Conservation (phyloP, 2,797 vertebrate species). For the Etheostoma nigrum region DNA sequence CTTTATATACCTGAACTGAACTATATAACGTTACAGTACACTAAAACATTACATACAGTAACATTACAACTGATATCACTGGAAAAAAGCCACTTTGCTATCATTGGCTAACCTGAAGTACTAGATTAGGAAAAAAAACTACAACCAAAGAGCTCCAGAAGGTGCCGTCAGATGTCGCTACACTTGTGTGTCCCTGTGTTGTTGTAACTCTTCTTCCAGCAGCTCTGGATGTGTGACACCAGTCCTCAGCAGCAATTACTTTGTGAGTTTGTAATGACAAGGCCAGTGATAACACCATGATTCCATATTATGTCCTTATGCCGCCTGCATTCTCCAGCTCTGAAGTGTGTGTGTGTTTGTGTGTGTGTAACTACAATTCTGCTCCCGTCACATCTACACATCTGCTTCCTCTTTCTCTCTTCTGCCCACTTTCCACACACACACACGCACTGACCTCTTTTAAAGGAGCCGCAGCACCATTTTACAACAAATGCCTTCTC, state of each 20-base stretch:
- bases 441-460: too few relatives aligned
- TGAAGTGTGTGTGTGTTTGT: background rate
- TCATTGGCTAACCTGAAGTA: background rate
- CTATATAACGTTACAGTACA: background rate
- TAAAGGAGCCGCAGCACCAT: too few relatives aligned
- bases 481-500: too few relatives aligned
- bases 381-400: too few relatives aligned
- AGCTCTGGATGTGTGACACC: constrained; percentile 27
- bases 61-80: background rate
- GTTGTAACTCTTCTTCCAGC: constrained; percentile 19
- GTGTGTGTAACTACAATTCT: too few relatives aligned
- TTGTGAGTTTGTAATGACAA: constrained; percentile 41
- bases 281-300: constrained; percentile 28
- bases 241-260: constrained; percentile 37
- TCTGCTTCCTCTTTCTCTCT: too few relatives aligned
- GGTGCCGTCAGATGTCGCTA: constrained; percentile 1
- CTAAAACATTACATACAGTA: too few relatives aligned
- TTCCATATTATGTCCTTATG: constrained; percentile 28
- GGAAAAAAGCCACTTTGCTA: background rate
- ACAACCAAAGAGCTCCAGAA: background rate
- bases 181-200: background rate
- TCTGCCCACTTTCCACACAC: too few relatives aligned
- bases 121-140: background rate
- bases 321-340: background rate
- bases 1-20: background rate